A percentile compares a stretch with the other conserved stretches of the same genome.
Evolutionary conservation across 1,140 invertebrate genomes (phyloP).

Genomic region (Magallana gigas): DNA sequence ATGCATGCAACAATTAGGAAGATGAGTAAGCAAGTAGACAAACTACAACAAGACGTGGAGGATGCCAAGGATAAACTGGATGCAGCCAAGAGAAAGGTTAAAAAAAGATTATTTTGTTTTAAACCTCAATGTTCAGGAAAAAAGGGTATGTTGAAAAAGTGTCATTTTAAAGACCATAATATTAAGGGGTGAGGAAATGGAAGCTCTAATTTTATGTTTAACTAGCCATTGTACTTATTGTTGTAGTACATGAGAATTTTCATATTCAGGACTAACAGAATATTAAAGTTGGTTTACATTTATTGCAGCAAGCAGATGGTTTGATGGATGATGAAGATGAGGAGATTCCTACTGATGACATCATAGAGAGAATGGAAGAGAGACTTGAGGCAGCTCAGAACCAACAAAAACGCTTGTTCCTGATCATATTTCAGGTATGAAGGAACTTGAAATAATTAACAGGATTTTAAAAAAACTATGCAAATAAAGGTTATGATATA

Average conservation of each 20-base stretch:
- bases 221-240: no score
- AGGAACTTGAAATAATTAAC: neutral
- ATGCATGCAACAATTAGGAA: constrained; percentile 96
- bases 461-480: no score
- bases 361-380: constrained; percentile 97
- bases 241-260: no score
- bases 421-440: constrained; percentile 94
- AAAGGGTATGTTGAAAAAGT: no score
- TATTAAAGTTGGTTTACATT: no score
- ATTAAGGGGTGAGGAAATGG: no score
- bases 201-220: no score
- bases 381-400: constrained; percentile 95
- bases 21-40: constrained; percentile 94
- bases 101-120: neutral
- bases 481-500: no score
- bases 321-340: constrained; percentile 76
- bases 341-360: constrained; percentile 81
- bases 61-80: constrained; percentile 87
- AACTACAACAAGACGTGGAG: constrained; percentile 89
- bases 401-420: constrained; percentile 97
- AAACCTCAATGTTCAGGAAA: no score
- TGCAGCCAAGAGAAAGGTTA: constrained; percentile 74
- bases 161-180: no score
- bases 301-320: constrained; percentile 71
- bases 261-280: no score